These are phyloP conservation scores for Thalassaphorura encarpata DNA, from an alignment of 1,140 invertebrate genomes.

Conservation along the genomic window DNA sequence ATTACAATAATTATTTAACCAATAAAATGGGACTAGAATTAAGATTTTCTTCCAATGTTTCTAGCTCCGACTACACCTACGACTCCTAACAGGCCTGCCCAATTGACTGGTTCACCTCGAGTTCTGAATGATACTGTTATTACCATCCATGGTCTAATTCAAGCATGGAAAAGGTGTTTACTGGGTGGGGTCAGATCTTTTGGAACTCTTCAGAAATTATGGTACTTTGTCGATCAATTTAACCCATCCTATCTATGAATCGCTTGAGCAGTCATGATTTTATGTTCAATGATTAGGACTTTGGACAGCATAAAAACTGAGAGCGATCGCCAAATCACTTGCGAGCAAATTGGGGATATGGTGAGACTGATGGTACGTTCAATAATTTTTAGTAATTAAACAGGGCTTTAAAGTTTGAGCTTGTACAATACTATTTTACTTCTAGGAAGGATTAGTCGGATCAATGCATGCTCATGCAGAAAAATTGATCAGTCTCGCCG, in stretches of 20 bases:
- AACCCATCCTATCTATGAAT: conserved; percentile 8
- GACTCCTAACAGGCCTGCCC: background rate
- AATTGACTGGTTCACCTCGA: conserved; percentile 8
- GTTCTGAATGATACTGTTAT: conserved; percentile 18
- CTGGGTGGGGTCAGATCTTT: background rate
- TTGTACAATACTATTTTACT: background rate
- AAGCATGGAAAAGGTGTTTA: conserved; percentile 7
- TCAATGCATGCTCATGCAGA: background rate
- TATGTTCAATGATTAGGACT: too few species aligned
- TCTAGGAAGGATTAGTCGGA: background rate
- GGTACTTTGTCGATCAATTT: background rate
- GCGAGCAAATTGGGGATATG: background rate
- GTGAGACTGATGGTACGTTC: background rate
- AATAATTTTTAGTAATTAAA: background rate
- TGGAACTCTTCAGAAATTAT: background rate
- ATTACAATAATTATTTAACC: too few species aligned
- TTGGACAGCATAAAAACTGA: too few species aligned
- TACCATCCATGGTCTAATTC: conserved; percentile 6
- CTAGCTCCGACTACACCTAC: conserved; percentile 9
- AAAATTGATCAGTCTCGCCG: background rate
- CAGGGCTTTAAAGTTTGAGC: background rate
- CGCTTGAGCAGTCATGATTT: too few species aligned
- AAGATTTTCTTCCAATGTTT: too few species aligned
- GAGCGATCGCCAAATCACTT: background rate
- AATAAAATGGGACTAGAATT: too few species aligned